These are phyloP conservation scores for Autographa gamma DNA, from an alignment of 2,888 invertebrate species.

Conservation along the genomic window DNA sequence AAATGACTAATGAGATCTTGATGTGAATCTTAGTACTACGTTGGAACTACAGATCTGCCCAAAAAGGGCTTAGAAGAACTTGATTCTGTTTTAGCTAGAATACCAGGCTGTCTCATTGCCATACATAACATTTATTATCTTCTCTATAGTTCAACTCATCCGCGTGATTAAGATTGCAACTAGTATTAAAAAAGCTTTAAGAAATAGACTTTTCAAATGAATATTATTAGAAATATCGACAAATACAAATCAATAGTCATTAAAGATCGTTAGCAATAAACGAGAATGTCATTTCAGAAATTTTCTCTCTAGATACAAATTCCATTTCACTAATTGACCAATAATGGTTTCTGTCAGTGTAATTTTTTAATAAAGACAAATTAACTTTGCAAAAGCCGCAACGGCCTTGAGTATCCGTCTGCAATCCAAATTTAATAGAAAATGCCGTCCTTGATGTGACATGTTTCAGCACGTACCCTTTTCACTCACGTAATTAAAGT, in stretches of 20 bases:
- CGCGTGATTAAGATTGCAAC: no score
- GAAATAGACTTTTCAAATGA: neutral
- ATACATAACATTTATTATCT: no score
- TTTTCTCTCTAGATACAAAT: conserved; percentile 41
- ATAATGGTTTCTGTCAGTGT: conserved; percentile 49
- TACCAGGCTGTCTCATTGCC: no score
- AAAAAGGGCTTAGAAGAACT: no score
- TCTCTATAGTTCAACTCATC: no score
- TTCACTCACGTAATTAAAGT: neutral
- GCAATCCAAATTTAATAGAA: conserved; percentile 15
- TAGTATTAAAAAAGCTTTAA: no score
- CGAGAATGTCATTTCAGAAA: neutral
- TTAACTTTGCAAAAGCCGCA: conserved; percentile 26
- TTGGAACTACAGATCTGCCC: neutral
- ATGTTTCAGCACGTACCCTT: neutral
- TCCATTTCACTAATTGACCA: conserved; percentile 64
- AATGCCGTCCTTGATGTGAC: neutral
- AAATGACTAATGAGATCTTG: conserved; percentile 27
- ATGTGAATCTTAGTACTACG: conserved; percentile 32
- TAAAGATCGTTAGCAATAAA: neutral
- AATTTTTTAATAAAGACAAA: conserved; percentile 24
- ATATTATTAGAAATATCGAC: conserved; percentile 13
- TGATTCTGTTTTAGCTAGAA: no score
- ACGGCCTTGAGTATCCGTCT: conserved; percentile 7
- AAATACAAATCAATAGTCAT: conserved; percentile 16